Evolutionary conservation across 2,797 vertebrate species (phyloP).

Genomic region (Rachycentron canadum): DNA sequence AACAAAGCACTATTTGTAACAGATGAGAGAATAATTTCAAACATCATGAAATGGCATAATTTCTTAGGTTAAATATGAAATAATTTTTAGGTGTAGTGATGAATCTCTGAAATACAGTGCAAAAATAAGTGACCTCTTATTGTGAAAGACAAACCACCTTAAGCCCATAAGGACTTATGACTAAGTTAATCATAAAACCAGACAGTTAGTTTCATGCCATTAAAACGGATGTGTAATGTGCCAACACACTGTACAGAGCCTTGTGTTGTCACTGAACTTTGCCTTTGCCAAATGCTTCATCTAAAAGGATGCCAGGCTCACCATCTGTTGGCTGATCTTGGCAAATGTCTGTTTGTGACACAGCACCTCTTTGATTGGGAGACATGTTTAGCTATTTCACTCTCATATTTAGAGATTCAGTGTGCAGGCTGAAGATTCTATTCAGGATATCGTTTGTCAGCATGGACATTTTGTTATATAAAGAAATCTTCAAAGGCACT

Average conservation of each 20-base stretch:
- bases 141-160: neutral
- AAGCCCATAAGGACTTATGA: neutral
- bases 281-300: constrained; percentile 44
- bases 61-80: neutral
- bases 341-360: constrained; percentile 61
- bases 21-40: neutral
- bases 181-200: constrained; percentile 13
- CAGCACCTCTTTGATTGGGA: constrained; percentile 55
- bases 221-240: constrained; percentile 10
- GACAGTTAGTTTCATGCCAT: constrained; percentile 24
- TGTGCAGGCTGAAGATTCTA: neutral
- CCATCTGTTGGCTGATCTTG: constrained; percentile 72
- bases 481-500: neutral
- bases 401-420: neutral
- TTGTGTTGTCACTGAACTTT: constrained; percentile 61
- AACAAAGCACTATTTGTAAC: neutral
- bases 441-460: neutral
- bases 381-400: constrained; percentile 59
- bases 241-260: constrained; percentile 35
- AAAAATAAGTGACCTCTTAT: constrained; percentile 6
- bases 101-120: neutral
- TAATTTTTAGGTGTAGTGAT: neutral
- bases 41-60: neutral
- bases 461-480: neutral
- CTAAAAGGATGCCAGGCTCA: constrained; percentile 69